Evolutionary conservation across 2,113 vertebrate species (phyloP).

Genomic region (Psittacus erithacus): DNA sequence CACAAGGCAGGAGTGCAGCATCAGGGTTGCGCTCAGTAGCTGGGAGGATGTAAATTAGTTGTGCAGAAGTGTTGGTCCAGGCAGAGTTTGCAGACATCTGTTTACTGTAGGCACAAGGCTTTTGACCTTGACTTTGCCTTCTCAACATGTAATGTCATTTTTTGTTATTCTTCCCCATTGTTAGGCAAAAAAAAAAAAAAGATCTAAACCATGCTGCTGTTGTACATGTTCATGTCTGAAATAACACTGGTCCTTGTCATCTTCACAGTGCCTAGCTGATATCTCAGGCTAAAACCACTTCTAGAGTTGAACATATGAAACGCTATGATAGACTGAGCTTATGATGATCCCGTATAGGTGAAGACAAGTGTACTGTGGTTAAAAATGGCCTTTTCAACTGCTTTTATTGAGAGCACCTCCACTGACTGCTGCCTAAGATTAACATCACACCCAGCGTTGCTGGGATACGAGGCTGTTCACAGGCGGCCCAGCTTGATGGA

Average conservation of each 20-base stretch:
- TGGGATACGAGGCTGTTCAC: not conserved
- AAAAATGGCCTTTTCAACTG: not conserved
- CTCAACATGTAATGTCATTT: not conserved
- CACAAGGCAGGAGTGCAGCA: not conserved
- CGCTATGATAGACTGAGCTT: not conserved
- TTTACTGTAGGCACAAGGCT: not conserved
- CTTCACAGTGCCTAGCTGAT: not conserved
- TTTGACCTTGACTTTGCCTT: not conserved
- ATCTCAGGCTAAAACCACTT: not conserved
- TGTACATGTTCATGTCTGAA: not conserved
- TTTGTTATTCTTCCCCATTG: not conserved
- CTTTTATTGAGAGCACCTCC: not conserved
- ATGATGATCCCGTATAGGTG: too few relatives aligned
- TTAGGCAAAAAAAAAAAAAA: not conserved
- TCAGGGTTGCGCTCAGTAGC: not conserved
- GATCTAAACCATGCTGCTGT: not conserved
- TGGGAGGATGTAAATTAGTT: not conserved
- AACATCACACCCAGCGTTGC: not conserved
- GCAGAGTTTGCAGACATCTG: not conserved
- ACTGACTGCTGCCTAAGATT: not conserved
- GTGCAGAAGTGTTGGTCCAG: not conserved
- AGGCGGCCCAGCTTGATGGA: not conserved
- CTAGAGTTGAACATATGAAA: rapidly evolving
- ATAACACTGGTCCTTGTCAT: not conserved
- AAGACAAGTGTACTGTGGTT: not conserved